Percentiles rank a stretch among this genome's conserved stretches.
Conservation (phyloP, 2,888 invertebrate genomes). For the Tortrix viridana region DNA sequence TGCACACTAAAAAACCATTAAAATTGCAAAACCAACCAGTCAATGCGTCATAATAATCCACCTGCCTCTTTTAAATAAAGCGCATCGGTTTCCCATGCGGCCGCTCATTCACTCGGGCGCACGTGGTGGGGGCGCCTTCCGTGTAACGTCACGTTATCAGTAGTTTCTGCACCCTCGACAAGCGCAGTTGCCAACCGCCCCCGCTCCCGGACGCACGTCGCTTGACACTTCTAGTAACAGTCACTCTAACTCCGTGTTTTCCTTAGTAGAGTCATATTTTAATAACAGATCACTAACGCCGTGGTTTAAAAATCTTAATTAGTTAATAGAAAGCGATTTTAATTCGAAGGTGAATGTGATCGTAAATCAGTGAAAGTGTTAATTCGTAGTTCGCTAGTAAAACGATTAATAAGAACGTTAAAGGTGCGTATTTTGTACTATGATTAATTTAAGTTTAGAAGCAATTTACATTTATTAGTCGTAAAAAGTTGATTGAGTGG, state of each 20-base stretch:
- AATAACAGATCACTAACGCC: constrained; percentile 46
- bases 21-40: constrained; percentile 22
- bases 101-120: constrained; percentile 74
- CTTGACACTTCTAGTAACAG: constrained; percentile 67
- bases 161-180: constrained; percentile 80
- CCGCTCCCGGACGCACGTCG: constrained; percentile 78
- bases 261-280: no score
- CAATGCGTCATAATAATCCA: neutral
- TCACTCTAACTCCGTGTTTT: constrained; percentile 12
- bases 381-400: constrained; percentile 44
- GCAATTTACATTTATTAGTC: constrained; percentile 27
- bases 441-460: constrained; percentile 37
- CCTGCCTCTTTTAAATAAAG: no score
- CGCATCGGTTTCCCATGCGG: constrained; percentile 56
- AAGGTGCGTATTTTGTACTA: constrained; percentile 49
- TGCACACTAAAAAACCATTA: neutral
- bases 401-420: constrained; percentile 45
- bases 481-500: constrained; percentile 33
- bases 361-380: constrained; percentile 51
- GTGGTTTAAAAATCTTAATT: constrained; percentile 45
- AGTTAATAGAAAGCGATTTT: constrained; percentile 41
- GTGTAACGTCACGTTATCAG: constrained; percentile 83
- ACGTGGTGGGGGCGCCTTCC: constrained; percentile 79
- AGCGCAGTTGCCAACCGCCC: constrained; percentile 81
- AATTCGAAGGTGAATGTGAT: constrained; percentile 36